Evolutionary conservation across 2,797 vertebrate species (phyloP).

Genomic region (Scolopax rusticola): DNA sequence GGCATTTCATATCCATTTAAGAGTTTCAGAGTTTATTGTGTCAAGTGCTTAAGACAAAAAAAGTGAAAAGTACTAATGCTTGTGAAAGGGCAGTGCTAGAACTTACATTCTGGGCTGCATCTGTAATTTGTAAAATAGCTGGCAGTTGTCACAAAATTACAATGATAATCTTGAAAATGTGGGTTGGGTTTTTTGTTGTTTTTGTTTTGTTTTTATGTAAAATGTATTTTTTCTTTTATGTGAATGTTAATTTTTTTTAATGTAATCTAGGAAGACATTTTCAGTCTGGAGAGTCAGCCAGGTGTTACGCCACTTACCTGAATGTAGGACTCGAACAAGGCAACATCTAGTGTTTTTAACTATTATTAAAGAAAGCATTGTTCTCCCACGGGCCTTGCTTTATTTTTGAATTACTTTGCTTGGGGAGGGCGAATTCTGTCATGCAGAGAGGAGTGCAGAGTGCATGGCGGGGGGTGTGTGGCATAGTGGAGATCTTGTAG

Average conservation of each 20-base stretch:
- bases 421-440: accelerated
- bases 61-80: neutral
- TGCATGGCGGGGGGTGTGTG: accelerated
- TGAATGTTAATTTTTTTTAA: neutral
- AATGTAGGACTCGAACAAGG: neutral
- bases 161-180: neutral
- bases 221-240: neutral
- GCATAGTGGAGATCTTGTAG: accelerated
- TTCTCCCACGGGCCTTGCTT: neutral
- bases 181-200: neutral
- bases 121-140: neutral
- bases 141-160: neutral
- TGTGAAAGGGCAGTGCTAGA: neutral
- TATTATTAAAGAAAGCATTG: neutral
- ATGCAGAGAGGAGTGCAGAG: neutral
- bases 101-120: neutral
- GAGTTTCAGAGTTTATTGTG: neutral
- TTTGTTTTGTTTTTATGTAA: neutral
- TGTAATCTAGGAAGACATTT: neutral
- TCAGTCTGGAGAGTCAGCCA: neutral
- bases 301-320: neutral
- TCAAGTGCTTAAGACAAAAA: neutral
- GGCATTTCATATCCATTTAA: neutral
- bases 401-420: neutral
- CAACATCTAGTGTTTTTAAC: neutral